Evolutionary conservation across 2,888 invertebrate genomes (phyloP).

Genomic region (Hesperia comma): DNA sequence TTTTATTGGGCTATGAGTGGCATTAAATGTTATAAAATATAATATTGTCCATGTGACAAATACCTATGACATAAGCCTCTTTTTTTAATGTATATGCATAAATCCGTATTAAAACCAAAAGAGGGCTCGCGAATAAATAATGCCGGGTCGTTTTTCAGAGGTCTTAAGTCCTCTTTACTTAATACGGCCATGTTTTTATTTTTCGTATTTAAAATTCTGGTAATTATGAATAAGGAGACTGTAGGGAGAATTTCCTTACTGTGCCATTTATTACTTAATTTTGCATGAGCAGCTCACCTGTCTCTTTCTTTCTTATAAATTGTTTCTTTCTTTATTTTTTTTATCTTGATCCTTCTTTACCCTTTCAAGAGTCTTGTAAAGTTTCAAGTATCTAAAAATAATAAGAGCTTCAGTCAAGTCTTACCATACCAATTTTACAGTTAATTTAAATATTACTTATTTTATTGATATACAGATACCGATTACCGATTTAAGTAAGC

Average conservation of each 20-base stretch:
- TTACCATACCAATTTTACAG: too few species aligned
- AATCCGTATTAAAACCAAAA: slow-evolving; percentile 80
- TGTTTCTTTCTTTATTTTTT: slow-evolving; percentile 1
- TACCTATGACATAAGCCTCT: slow-evolving; percentile 62
- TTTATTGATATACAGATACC: too few species aligned
- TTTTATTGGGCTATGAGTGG: background rate
- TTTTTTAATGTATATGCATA: slow-evolving; percentile 77
- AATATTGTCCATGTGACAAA: slow-evolving; percentile 55
- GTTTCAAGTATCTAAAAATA: too few species aligned
- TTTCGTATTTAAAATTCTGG: slow-evolving; percentile 69
- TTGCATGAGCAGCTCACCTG: slow-evolving; percentile 19
- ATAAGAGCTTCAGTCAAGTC: too few species aligned
- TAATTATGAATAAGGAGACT: slow-evolving; percentile 76
- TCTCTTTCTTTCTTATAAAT: slow-evolving; percentile 1
- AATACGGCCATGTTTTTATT: slow-evolving; percentile 70
- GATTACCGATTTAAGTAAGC: too few species aligned
- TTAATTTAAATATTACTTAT: too few species aligned
- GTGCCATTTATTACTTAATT: slow-evolving; percentile 45
- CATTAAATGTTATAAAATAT: slow-evolving; percentile 7
- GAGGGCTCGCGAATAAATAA: slow-evolving; percentile 75
- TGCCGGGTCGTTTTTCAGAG: slow-evolving; percentile 75
- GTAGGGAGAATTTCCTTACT: slow-evolving; percentile 51
- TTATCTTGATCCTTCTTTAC: background rate
- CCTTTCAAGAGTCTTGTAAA: too few species aligned
- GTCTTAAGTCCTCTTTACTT: slow-evolving; percentile 74